These are phyloP conservation scores for Neotoxoptera formosana DNA, from an alignment of 1,140 invertebrate genomes.

Conservation along the genomic window DNA sequence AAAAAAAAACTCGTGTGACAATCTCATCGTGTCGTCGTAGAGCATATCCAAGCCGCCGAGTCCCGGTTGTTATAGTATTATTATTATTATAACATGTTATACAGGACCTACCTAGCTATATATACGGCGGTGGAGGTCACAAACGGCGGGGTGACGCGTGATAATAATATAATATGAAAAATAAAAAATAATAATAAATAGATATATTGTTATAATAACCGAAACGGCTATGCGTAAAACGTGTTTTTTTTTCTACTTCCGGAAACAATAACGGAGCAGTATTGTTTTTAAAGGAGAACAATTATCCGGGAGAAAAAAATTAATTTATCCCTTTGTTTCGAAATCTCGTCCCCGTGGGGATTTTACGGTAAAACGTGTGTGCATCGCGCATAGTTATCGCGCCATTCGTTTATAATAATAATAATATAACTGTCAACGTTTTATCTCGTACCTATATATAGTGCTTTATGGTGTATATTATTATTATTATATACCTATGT, in stretches of 20 bases:
- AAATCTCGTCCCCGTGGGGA: neutral
- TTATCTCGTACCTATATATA: neutral
- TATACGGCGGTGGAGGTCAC: neutral
- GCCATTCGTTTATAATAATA: neutral
- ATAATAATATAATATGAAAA: too few relatives aligned
- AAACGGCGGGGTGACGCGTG: neutral
- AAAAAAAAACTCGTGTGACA: slow-evolving; percentile 31
- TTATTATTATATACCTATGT: neutral
- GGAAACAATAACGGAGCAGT: slow-evolving; percentile 25
- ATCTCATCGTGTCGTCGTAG: neutral
- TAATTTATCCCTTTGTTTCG: slow-evolving; percentile 31
- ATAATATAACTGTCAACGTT: neutral
- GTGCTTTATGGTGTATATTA: neutral
- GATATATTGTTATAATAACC: slow-evolving; percentile 31
- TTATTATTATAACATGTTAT: neutral
- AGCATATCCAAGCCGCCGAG: neutral
- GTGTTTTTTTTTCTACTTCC: neutral
- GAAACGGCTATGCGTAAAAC: slow-evolving; percentile 3
- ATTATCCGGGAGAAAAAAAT: slow-evolving; percentile 21
- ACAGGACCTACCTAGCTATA: neutral
- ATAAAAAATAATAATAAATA: neutral
- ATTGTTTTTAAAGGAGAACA: slow-evolving; percentile 12
- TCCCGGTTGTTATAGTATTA: neutral
- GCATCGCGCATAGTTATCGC: neutral
- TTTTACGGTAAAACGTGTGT: neutral